Conservation (phyloP, 2,113 vertebrate species). For the Donacobius atricapilla region DNA sequence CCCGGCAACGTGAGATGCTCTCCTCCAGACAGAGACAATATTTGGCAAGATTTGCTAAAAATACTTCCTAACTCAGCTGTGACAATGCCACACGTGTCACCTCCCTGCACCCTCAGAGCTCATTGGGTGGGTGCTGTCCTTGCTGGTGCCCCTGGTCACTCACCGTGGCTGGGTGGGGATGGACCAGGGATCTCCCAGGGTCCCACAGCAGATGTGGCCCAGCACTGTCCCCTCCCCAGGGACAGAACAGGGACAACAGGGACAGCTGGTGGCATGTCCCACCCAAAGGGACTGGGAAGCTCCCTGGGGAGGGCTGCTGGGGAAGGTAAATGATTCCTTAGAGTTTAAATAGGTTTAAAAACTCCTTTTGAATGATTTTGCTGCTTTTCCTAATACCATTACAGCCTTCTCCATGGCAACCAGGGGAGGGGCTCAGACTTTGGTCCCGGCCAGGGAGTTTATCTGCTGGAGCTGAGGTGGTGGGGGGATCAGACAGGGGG, state of each 20-base stretch:
- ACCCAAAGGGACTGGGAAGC: fast-evolving
- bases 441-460: background rate
- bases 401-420: conserved; percentile 48
- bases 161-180: too few relatives aligned
- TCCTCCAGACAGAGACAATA: background rate
- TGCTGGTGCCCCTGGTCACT: background rate
- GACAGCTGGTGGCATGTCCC: background rate
- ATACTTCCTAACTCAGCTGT: background rate
- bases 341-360: background rate
- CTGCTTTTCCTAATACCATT: conserved; percentile 38
- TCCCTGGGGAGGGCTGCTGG: background rate
- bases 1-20: background rate
- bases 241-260: background rate
- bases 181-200: fast-evolving
- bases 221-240: background rate
- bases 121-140: fast-evolving
- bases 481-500: background rate
- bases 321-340: background rate
- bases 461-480: background rate
- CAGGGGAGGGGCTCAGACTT: conserved; percentile 35
- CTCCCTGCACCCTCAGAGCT: background rate
- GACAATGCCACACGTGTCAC: background rate
- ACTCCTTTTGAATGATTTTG: background rate
- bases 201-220: background rate
- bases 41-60: conserved; percentile 9